Percentiles rank a stretch among this genome's conserved stretches.
Conservation (phyloP, 2,888 invertebrate species). For the Luperina testacea region DNA sequence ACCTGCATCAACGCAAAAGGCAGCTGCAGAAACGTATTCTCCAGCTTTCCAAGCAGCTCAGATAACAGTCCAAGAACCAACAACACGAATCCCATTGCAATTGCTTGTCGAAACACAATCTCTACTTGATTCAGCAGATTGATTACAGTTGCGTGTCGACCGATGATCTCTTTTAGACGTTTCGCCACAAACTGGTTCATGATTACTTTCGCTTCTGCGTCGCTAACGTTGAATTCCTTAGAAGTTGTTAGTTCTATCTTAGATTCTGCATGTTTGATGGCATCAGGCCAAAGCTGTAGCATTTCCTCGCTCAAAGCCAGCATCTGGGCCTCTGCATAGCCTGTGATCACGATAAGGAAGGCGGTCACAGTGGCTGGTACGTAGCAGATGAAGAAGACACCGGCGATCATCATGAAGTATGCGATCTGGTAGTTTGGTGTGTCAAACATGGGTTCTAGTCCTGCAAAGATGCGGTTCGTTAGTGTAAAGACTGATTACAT, state of each 20-base stretch:
- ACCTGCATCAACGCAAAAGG: slow-evolving; percentile 74
- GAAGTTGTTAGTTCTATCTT: slow-evolving; percentile 20
- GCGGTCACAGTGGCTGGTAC: slow-evolving; percentile 63
- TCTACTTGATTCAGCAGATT: slow-evolving; percentile 67
- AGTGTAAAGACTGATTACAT: background rate
- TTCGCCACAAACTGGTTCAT: slow-evolving; percentile 62
- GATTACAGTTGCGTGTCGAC: slow-evolving; percentile 66
- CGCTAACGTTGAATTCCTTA: slow-evolving; percentile 6
- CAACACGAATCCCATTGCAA: slow-evolving; percentile 72
- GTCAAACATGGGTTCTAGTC: slow-evolving; percentile 61
- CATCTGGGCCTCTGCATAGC: slow-evolving; percentile 63
- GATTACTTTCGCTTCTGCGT: slow-evolving; percentile 16
- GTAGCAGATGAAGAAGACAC: slow-evolving; percentile 54
- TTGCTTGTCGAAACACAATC: slow-evolving; percentile 68
- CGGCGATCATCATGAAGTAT: slow-evolving; percentile 45
- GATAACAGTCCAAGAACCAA: slow-evolving; percentile 68
- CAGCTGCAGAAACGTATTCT: slow-evolving; percentile 74
- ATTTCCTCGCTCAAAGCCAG: slow-evolving; percentile 60
- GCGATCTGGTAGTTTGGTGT: slow-evolving; percentile 64
- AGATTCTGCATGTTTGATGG: slow-evolving; percentile 37
- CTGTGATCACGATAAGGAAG: slow-evolving; percentile 59
- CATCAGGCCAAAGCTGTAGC: slow-evolving; percentile 61
- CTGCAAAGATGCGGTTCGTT: slow-evolving; percentile 29
- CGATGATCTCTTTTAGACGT: slow-evolving; percentile 64
- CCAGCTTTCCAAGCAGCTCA: slow-evolving; percentile 72